phyloP scores from a whole-genome alignment of 2,797 vertebrate genomes.

The Acrossocheilus wenchowensis region DNA sequence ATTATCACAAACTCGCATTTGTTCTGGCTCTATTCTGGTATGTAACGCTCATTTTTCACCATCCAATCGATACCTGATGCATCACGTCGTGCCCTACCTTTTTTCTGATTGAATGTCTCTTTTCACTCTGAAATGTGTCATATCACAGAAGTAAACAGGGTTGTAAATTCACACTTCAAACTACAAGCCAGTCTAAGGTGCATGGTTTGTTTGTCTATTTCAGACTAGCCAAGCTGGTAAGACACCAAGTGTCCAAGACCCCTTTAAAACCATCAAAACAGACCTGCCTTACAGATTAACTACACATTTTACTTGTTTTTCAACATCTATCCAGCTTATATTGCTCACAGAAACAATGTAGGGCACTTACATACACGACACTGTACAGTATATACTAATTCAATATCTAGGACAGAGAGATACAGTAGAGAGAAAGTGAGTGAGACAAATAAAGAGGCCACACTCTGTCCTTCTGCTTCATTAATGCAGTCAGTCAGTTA shows the following conservation, averaged over 20 bases:
- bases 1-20: not conserved
- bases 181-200: not conserved
- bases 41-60: not conserved
- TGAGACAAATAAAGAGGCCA: slow-evolving; percentile 18
- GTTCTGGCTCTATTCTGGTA: not conserved
- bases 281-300: not conserved
- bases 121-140: not conserved
- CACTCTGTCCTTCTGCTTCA: slow-evolving; percentile 9
- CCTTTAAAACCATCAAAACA: not conserved
- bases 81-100: not conserved
- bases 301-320: not conserved
- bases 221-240: not conserved
- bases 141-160: not conserved
- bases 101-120: not conserved
- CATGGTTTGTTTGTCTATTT: not conserved
- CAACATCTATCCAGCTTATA: not conserved
- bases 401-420: not conserved
- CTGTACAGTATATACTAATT: not conserved
- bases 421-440: slow-evolving; percentile 9
- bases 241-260: not conserved
- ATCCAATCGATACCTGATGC: slow-evolving; percentile 6
- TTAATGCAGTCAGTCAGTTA: slow-evolving; percentile 6
- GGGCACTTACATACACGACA: not conserved
- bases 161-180: not conserved
- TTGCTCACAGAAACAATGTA: not conserved